Evolutionary conservation across 2,888 invertebrate genomes (phyloP), one percentile per base, ranked within the genome.

Genomic region (Ganaspis brasiliensis): DNA sequence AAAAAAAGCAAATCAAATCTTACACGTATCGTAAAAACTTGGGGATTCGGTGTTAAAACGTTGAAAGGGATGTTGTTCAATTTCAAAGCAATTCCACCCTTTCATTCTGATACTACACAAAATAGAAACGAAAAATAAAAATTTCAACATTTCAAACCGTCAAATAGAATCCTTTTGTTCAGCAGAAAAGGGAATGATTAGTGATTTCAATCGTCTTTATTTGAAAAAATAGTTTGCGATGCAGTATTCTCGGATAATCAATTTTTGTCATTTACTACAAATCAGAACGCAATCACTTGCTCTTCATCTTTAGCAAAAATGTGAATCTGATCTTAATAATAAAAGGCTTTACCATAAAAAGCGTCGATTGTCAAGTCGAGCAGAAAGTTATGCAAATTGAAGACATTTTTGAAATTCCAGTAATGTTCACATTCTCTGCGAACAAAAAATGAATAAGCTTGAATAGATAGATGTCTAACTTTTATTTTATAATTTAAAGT

Each of bases 341-440:
- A 37, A 73, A 78, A 73, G 59, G 59, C 61, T 52, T 31, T 24
- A 71, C 19, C 24, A 31, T 35, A 59, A 72, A 73, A 72, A 79
- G 26, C 71, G 31, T 31, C 37, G 56, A 31, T 31, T 26, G 73
- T 73, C 70, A 56, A 63, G 52, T 63, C 71, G 57, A 73, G 77
- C 74, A 77, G 77, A 81, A 81, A 84, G 86, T 83, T 87, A 86
- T 84, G 85, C 81, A 85, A 85, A 85, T 86, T 85, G 79, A 76
- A 83, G 77, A 67, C 79, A 74, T 74, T 80, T 78, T 56, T 21
- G 83, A 83, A 85, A 87, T 87, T 86, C 79, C 81, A 83, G 77
- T 84, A 79, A 87, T 86, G 85, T 83, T 80, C n/a, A n/a, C n/a
- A n/a, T 81, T 31, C 3, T 31, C 31, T 31, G 2, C 31, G 3